Evolutionary conservation across 2,888 invertebrate genomes (phyloP).

Genomic region (Acrocyrtus sp.): DNA sequence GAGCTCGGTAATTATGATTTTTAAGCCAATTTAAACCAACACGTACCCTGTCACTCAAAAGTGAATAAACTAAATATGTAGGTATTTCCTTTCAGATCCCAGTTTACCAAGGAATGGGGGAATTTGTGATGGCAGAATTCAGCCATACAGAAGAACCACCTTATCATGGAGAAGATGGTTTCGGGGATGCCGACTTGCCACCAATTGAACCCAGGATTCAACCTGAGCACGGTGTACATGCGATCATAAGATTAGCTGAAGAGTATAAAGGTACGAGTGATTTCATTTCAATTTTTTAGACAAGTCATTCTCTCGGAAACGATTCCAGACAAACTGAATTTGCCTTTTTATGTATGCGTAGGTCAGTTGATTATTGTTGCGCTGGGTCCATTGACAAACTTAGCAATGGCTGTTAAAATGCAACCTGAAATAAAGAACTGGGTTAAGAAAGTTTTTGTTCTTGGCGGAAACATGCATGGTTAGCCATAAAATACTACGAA

Average conservation of each 20-base stretch:
- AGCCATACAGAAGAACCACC: constrained; percentile 65
- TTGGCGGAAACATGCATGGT: constrained; percentile 61
- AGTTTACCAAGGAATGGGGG: constrained; percentile 52
- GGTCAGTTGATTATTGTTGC: constrained; percentile 66
- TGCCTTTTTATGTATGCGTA: constrained; percentile 25
- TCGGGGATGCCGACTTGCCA: constrained; percentile 64
- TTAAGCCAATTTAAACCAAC: background rate
- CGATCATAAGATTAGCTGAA: constrained; percentile 58
- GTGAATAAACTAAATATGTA: constrained; percentile 28
- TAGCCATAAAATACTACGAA: background rate
- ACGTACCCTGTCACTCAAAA: background rate
- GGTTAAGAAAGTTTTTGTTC: constrained; percentile 48
- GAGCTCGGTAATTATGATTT: background rate
- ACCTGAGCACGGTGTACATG: constrained; percentile 61
- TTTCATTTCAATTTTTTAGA: background rate
- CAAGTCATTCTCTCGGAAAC: background rate
- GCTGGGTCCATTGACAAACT: constrained; percentile 81
- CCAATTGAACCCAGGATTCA: constrained; percentile 62
- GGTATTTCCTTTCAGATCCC: constrained; percentile 50
- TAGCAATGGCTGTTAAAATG: constrained; percentile 78
- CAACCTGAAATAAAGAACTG: constrained; percentile 68
- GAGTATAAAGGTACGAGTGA: constrained; percentile 57
- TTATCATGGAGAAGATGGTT: constrained; percentile 66
- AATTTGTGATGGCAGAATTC: constrained; percentile 67
- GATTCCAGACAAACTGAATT: background rate